phyloP scores from a whole-genome alignment of 2,113 vertebrate species.

The Salminus brasiliensis region DNA sequence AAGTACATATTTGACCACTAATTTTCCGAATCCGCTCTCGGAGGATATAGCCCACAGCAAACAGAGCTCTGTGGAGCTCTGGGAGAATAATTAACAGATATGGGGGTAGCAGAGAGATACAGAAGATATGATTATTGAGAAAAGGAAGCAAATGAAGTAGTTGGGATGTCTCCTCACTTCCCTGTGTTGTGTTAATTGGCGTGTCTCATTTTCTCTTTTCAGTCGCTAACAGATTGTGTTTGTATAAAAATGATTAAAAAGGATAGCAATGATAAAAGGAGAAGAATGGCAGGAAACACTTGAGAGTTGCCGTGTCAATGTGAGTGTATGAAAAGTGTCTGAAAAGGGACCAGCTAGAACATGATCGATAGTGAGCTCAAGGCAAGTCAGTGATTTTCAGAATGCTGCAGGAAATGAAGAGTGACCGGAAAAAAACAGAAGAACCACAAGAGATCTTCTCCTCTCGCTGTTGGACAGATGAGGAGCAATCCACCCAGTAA shows the following conservation, averaged over 20 bases:
- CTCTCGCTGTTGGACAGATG: not conserved
- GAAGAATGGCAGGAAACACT: not conserved
- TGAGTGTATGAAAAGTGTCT: not conserved
- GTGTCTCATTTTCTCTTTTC: slow-evolving; percentile 5
- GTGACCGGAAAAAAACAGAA: not conserved
- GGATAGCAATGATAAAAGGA: not conserved
- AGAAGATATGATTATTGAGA: not conserved
- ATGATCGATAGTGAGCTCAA: slow-evolving; percentile 4
- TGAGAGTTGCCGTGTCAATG: not conserved
- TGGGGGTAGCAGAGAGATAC: not conserved
- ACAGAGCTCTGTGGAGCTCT: not conserved
- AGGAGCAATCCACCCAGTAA: not conserved
- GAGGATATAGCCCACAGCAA: slow-evolving; percentile 9
- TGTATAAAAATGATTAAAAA: slow-evolving; percentile 19
- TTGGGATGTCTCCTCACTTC: not conserved
- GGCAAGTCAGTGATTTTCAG: not conserved
- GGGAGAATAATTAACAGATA: slow-evolving; percentile 28
- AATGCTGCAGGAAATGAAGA: not conserved
- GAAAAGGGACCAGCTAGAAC: not conserved
- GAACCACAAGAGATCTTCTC: not conserved
- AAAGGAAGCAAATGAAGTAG: not conserved
- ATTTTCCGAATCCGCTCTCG: not conserved
- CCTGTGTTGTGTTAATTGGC: slow-evolving; percentile 26
- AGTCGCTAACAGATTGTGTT: slow-evolving; percentile 11
- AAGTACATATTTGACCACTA: slow-evolving; percentile 16